These are phyloP conservation scores for Ptychadena robeensis DNA, from an alignment of 2,797 vertebrate species.

Conservation along the genomic window DNA sequence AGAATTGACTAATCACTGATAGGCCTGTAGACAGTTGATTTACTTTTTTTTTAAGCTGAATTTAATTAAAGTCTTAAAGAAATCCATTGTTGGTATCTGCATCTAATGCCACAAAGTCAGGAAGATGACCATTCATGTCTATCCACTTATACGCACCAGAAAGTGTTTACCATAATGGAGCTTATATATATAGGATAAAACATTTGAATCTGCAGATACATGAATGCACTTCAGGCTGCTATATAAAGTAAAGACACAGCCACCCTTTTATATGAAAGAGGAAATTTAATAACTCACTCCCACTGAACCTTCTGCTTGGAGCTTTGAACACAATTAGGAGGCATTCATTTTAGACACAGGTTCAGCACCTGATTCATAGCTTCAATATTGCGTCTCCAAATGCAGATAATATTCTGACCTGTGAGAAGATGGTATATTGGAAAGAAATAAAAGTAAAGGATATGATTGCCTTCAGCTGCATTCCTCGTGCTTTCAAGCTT, in stretches of 20 bases:
- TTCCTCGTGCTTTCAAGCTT: background rate
- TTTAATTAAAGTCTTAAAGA: too few species aligned
- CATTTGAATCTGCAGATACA: background rate
- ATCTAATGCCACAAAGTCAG: too few species aligned
- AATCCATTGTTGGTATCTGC: too few species aligned
- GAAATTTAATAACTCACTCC: background rate
- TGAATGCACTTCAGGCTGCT: background rate
- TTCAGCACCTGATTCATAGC: background rate
- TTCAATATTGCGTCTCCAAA: background rate
- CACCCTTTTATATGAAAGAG: background rate
- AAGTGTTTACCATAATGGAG: too few species aligned
- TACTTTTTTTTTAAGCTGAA: too few species aligned
- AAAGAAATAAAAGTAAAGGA: background rate
- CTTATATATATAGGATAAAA: background rate
- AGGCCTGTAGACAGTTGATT: too few species aligned
- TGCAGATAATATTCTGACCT: background rate
- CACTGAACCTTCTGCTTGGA: background rate
- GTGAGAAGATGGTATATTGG: background rate
- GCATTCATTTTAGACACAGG: background rate
- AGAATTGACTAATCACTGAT: too few species aligned
- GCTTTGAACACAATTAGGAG: background rate
- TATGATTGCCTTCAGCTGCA: background rate
- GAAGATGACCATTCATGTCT: too few species aligned
- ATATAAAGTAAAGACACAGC: background rate
- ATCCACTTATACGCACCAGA: too few species aligned